Base-by-base conservation (phyloP, 1,140 invertebrate species). In the Cotesia chilonis region DNA sequence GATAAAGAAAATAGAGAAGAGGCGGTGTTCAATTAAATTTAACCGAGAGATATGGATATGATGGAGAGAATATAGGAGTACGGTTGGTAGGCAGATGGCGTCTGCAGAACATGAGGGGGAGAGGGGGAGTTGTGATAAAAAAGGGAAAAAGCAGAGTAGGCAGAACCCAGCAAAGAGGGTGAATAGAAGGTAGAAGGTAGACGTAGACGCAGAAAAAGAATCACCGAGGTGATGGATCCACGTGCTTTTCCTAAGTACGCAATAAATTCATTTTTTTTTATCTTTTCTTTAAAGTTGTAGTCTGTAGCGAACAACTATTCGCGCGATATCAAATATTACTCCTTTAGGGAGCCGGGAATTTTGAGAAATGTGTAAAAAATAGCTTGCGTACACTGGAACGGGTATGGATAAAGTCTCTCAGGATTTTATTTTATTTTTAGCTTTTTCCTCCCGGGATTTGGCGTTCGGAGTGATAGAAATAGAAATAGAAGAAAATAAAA, bases 11-110 rank as follows among this genome's bases (percentile, higher is more conserved):
- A n/a, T n/a, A 63, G 10, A 59, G 6, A 57, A 28, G 47, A 28
- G 17, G 38, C 38, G 28, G 51, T 20, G 70, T 70, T 59, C 41
- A 51, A 70, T 63, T 70, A 65, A 71, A 71, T 71, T 71, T 47
- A 54, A 36, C 41, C 41, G 66, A 12, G 28, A 68, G 41, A 12
- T 17, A 14, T 10, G 36, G 54, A 68, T 68, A 52, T 51, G 66
- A 68, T 54, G 20, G 52, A 68, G 66, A n/a, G 41, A 9, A 35
- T 61, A 37, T 36, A 10, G 28, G 3, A 28, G 28, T 28, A 28
- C 28, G 28, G 28, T 28, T 28, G 28, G 28, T 28, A 65, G 70
- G 63, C 69, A 71, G 63, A 71, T 71, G 70, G 70, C 69, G 70
- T 66, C 65, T 71, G 63, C 4, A 60, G 47, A 61, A 41, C 41